Evolutionary conservation across 2,113 vertebrate species (phyloP).

Genomic region (Ceyx melanurus): DNA sequence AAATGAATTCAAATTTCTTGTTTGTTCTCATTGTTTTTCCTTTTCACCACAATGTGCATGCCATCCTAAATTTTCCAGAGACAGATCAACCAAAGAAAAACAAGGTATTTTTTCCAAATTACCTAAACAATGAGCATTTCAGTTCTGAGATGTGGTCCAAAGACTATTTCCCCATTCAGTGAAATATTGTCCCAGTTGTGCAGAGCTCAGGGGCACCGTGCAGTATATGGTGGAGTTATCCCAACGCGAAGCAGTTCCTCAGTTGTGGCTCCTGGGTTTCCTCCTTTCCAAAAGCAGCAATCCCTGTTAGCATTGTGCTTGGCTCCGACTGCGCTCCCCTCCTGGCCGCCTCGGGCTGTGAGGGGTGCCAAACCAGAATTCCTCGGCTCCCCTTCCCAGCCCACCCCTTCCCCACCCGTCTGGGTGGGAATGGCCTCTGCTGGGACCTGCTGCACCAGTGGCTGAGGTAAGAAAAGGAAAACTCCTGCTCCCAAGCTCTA

Average conservation of each 20-base stretch:
- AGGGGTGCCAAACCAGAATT: constrained; percentile 50
- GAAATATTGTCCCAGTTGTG: neutral
- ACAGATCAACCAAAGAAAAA: constrained; percentile 13
- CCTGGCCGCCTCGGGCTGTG: neutral
- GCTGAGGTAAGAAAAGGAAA: neutral
- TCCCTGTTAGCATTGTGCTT: neutral
- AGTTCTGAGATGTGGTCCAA: neutral
- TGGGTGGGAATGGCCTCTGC: neutral
- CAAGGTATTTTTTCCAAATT: constrained; percentile 44
- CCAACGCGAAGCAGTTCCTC: neutral
- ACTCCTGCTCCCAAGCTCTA: neutral
- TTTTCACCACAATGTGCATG: constrained; percentile 36
- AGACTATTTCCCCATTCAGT: neutral
- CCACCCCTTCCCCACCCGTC: constrained; percentile 21
- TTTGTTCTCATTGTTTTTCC: constrained; percentile 19
- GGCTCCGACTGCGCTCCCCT: neutral
- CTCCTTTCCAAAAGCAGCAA: constrained; percentile 41
- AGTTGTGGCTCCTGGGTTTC: constrained; percentile 47
- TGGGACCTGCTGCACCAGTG: constrained; percentile 11
- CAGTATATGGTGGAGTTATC: neutral
- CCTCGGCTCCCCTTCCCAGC: constrained; percentile 46
- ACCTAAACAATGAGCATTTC: constrained; percentile 27
- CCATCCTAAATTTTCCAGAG: constrained; percentile 49
- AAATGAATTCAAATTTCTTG: constrained; percentile 7
- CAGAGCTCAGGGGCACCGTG: neutral